A percentile compares a stretch with the other conserved stretches of the same genome.
Evolutionary conservation across 2,113 vertebrate species (phyloP).

Genomic region (Noturus placidus): DNA sequence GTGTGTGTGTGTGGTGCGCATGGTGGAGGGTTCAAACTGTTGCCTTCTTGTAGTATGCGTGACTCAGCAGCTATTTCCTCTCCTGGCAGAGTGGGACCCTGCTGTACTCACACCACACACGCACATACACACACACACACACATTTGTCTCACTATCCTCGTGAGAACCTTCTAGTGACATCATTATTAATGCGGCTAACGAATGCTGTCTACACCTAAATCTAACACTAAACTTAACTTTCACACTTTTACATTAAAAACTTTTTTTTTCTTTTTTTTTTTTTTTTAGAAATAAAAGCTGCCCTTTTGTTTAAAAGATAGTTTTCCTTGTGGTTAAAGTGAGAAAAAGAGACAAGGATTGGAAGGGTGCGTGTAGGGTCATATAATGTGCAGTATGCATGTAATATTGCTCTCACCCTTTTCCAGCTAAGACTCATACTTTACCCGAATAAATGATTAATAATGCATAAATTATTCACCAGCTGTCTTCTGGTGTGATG

Average conservation of each 20-base stretch:
- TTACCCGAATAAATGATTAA: conserved; percentile 20
- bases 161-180: not conserved
- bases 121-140: not conserved
- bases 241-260: not conserved
- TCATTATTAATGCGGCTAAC: not conserved
- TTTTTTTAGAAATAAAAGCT: not conserved
- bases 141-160: not conserved
- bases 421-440: not conserved
- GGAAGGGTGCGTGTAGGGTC: not conserved
- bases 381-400: not conserved
- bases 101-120: not conserved
- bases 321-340: not conserved
- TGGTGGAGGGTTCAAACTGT: not conserved
- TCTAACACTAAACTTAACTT: not conserved
- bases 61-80: conserved; percentile 48
- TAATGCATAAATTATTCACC: not conserved
- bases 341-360: not conserved
- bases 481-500: conserved; percentile 3
- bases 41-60: conserved; percentile 21
- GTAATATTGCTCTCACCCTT: not conserved
- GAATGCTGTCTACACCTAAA: not conserved
- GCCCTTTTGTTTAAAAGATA: not conserved
- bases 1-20: not conserved
- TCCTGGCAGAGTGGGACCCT: conserved; percentile 8
- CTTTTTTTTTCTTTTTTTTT: too few relatives aligned